Evolutionary conservation across 2,113 vertebrate genomes (phyloP), one percentile per base, ranked within the genome.

Genomic region (Anhinga rufa): DNA sequence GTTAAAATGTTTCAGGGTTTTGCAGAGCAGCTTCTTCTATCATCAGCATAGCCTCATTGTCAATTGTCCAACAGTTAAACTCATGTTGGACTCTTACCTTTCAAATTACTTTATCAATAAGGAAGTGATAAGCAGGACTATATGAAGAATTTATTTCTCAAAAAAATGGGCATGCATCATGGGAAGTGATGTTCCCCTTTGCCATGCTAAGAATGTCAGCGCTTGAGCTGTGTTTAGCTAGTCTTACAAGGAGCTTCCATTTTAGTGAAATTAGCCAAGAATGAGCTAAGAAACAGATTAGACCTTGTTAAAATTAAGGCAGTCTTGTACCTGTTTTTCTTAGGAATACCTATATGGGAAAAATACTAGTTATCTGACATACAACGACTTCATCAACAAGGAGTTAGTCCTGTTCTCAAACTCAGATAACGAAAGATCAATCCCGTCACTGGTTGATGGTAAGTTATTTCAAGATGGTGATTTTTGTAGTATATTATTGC

Each of bases 381-480:
- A 99, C 96, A 99, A 99, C 20, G 98, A 99, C 90, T 99, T 99
- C 94, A 99, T 99, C 97, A 99, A 99, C 98, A 99, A 99, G 96
- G 99, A 99, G 96, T 97, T 99, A 83, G 99, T 99, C 32, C 98
- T 99, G 44, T 99, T 99, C 98, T 99, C 99, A 84, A 99, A 99
- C 97, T 99, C 99, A 7, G 99, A 99, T 96, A 99, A 99, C 14
- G 99, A 99, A 91, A 97, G 99, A 86, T 99, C 99, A n/a, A 98
- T 99, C 93, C 99, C 99, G 7, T 99, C 99, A 34, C 97, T 99
- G 96, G 99, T 99, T 58, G 99, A 99, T 88, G 99, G 99, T 99
- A 89, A 96, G 99, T 92, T 64, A 24, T 58, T 70, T 75, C n/a
- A 28, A 32, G 38, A 6, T 3, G 6, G 1, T 57, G 22, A 7